Conservation (phyloP, 2,888 invertebrate species). For the Hecatera dysodea region DNA sequence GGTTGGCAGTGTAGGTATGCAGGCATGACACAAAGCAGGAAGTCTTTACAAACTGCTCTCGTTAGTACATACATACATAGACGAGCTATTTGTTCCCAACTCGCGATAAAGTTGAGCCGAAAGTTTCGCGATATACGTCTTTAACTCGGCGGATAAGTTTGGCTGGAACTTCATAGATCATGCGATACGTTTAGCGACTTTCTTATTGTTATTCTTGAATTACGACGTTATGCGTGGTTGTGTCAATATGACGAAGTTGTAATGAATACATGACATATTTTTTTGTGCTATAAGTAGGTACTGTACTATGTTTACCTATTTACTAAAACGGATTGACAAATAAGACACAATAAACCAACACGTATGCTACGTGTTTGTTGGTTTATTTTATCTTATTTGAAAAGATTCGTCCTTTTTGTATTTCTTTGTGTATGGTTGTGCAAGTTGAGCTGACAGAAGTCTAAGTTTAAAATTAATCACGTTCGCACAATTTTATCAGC, state of each 20-base stretch:
- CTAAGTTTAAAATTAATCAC: no score
- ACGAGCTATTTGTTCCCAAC: constrained; percentile 61
- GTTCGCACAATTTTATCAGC: no score
- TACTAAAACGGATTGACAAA: no score
- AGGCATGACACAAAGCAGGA: constrained; percentile 61
- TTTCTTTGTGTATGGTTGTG: no score
- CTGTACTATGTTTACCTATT: no score
- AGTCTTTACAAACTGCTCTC: constrained; percentile 70
- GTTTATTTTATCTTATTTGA: no score
- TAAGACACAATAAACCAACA: no score
- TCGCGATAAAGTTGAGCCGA: constrained; percentile 70
- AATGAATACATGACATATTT: constrained; percentile 38
- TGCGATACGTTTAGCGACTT: constrained; percentile 66
- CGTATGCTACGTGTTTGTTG: no score
- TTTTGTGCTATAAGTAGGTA: neutral
- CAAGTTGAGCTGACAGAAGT: no score
- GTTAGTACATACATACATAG: constrained; percentile 70
- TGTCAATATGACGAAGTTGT: constrained; percentile 36
- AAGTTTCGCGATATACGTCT: constrained; percentile 79
- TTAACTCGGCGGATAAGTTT: constrained; percentile 66
- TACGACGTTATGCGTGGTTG: constrained; percentile 36
- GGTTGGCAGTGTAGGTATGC: constrained; percentile 13
- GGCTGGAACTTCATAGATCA: constrained; percentile 68
- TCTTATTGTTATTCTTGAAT: constrained; percentile 62
- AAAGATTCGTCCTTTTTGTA: no score